phyloP scores from a whole-genome alignment of 2,888 invertebrate species.

The Ischnus inquisitorius region DNA sequence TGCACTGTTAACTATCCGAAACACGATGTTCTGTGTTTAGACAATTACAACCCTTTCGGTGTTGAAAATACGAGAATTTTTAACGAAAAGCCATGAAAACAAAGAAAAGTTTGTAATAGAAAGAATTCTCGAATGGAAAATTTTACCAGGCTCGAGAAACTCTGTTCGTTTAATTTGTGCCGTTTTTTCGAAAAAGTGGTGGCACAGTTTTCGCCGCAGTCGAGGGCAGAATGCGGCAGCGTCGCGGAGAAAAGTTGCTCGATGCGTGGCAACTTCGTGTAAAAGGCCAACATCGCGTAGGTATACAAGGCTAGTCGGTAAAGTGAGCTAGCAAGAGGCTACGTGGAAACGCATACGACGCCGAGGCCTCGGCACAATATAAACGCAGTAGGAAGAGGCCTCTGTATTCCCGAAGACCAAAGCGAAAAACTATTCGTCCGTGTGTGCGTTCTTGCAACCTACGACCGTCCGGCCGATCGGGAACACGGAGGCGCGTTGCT shows the following conservation, averaged over 20 bases:
- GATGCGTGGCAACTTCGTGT: neutral
- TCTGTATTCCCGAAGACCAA: neutral
- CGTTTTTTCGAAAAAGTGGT: too few relatives aligned
- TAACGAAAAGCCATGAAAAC: too few relatives aligned
- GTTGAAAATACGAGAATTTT: too few relatives aligned
- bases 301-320: conserved; percentile 25
- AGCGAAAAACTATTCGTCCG: conserved; percentile 16
- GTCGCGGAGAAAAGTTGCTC: neutral
- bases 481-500: conserved; percentile 39
- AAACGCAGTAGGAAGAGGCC: neutral
- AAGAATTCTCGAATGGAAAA: too few relatives aligned
- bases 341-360: conserved; percentile 6
- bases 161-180: too few relatives aligned
- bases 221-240: neutral
- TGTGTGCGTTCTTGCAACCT: conserved; percentile 40
- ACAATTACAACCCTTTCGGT: too few relatives aligned
- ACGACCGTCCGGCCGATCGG: conserved; percentile 49
- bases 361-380: conserved; percentile 49
- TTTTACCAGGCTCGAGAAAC: too few relatives aligned
- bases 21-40: too few relatives aligned
- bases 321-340: conserved; percentile 40
- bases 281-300: conserved; percentile 24
- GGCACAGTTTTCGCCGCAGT: neutral
- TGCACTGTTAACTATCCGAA: neutral
- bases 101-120: too few relatives aligned